These are phyloP conservation scores for Medauroidea extradentata DNA, from an alignment of 1,140 invertebrate species.

Conservation along the genomic window DNA sequence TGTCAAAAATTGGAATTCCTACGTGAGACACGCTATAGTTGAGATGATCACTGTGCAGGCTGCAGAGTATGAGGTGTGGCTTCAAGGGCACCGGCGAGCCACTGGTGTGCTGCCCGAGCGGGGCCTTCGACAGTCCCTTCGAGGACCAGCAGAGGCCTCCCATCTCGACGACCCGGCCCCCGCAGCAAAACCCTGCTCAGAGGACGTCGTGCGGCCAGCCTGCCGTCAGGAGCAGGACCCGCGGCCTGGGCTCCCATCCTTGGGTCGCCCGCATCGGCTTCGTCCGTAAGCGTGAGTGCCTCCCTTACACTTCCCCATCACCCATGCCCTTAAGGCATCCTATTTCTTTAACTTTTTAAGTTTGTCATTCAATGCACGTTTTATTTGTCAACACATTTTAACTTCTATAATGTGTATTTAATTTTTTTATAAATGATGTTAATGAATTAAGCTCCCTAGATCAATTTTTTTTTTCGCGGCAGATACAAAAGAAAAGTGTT, in stretches of 20 bases:
- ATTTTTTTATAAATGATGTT: too few relatives aligned
- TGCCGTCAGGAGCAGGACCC: constrained; percentile 53
- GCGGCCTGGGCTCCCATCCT: constrained; percentile 60
- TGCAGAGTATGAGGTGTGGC: constrained; percentile 40
- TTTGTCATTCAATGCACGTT: too few relatives aligned
- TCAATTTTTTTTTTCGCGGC: too few relatives aligned
- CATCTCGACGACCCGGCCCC: too few relatives aligned
- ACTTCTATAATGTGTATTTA: not conserved
- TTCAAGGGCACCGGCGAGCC: constrained; percentile 37
- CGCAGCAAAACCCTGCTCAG: not conserved
- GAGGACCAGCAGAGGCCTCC: not conserved
- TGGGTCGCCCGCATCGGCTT: constrained; percentile 63
- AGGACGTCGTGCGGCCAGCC: constrained; percentile 51
- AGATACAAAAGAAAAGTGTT: too few relatives aligned
- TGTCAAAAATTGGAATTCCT: too few relatives aligned
- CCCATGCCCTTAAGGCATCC: too few relatives aligned
- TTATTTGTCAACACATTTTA: too few relatives aligned
- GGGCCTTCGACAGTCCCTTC: constrained; percentile 2
- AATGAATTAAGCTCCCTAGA: too few relatives aligned
- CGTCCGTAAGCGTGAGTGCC: constrained; percentile 47
- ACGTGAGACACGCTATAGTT: too few relatives aligned
- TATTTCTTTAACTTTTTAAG: too few relatives aligned
- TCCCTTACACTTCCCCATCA: too few relatives aligned
- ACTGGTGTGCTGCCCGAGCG: constrained; percentile 42
- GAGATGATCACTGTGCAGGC: constrained; percentile 22